Base-by-base conservation (phyloP, 30 jellyfish, hydroid and myxozoan species). In the Cassiopea andromeda region DNA sequence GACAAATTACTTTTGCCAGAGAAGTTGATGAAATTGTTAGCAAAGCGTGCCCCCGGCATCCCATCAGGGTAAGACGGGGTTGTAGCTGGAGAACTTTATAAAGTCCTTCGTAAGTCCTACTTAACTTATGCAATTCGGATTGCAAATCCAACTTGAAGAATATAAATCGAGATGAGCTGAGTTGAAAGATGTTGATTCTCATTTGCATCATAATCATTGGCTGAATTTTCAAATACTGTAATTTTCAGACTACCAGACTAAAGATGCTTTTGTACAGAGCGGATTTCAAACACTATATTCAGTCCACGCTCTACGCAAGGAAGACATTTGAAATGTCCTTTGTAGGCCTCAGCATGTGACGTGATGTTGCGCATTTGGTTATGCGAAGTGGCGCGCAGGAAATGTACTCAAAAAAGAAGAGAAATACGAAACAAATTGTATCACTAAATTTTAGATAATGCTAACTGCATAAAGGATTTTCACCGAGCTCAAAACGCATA, bases 141-240 rank as follows among this genome's bases (percentile, higher is more conserved):
- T 7, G 54, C 7, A 70, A 70, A 70, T 27, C 79, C n/a, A 70
- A 50, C 38, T 70, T 7, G 38, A 2, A 70, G 57, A 5, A 8
- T 9, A 19, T 70, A 1, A 70, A 4, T 18, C 54, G 49, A 70
- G 79, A 19, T 70, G 79, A 70, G 79, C 15, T 2, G 73, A 17
- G 6, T 17, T 64, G 73, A 14, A 27, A 70, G 50, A n/a, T 70
- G 48, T 70, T 70, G 27, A 70, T n/a, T 70, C 79, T 70, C 79
- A 70, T 70, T 70, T 70, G 79, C 50, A 70, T 70, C 57, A 27
- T 7, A 27, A 43, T 19, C 4, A 19, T 70, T 70, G 4, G 79
- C 79, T 2, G 7, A 70, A 14, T 2, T 15, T 14, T 27, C 57
- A 1, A 18, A 7, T 3, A 54, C 38, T 27, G 38, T 27, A 10